Evolutionary conservation across 2,888 invertebrate species (phyloP).

Genomic region (Ichneumoninae sp.): DNA sequence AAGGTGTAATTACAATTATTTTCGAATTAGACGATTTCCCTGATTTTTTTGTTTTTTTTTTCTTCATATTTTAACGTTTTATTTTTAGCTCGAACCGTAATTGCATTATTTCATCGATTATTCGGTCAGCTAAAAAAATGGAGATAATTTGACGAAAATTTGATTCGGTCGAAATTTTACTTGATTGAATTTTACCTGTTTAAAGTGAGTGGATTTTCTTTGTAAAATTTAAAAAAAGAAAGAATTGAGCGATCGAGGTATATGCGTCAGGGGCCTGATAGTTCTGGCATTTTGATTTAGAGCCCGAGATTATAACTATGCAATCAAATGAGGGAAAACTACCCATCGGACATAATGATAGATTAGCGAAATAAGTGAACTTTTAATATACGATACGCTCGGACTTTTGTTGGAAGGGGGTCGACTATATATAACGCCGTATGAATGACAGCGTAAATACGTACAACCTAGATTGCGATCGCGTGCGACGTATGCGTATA

Average conservation of each 20-base stretch:
- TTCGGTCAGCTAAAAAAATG: not conserved
- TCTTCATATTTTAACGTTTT: not conserved
- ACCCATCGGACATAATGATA: slow-evolving; percentile 74
- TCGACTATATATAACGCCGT: slow-evolving; percentile 73
- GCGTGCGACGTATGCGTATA: slow-evolving; percentile 1
- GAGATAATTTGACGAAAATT: not conserved
- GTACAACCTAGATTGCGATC: slow-evolving; percentile 42
- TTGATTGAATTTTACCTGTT: not conserved
- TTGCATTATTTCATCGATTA: not conserved
- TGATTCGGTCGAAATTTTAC: not conserved
- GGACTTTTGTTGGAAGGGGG: slow-evolving; percentile 67
- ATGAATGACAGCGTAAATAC: slow-evolving; percentile 71
- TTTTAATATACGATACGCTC: slow-evolving; percentile 76
- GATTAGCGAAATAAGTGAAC: slow-evolving; percentile 76
- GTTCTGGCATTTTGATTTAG: slow-evolving; percentile 69
- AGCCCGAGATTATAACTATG: slow-evolving; percentile 44
- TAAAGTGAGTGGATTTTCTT: not conserved
- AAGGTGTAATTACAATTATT: not conserved
- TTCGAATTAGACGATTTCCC: not conserved
- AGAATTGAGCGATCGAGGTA: not conserved
- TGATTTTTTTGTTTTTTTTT: not conserved
- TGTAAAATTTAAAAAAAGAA: not conserved
- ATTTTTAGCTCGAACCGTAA: not conserved
- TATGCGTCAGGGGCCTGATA: not conserved
- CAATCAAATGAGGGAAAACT: slow-evolving; percentile 71